Evolutionary conservation across 2,797 vertebrate genomes (phyloP), one percentile per base, ranked within the genome.

Genomic region (Kryptopterus vitreolus): DNA sequence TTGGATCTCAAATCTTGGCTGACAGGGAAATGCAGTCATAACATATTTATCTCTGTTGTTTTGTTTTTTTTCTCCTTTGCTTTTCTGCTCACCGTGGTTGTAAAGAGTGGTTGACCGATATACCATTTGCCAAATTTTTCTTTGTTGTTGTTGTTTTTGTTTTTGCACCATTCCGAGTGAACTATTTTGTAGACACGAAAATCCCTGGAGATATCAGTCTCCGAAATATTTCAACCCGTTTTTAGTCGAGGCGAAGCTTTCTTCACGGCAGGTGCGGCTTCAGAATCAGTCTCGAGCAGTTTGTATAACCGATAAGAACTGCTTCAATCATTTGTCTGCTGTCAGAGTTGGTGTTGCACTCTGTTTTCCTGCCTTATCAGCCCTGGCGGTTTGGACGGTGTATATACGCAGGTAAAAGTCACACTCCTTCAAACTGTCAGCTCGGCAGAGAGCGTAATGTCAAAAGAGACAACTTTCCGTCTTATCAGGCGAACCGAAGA

Each of bases 291-390:
- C 73, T 18, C 4, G 10, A 50, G 74, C 58, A 7, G 59, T 63
- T 74, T 71, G 55, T 76, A 26, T 18, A n/a, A 16, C 72, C 46
- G 77, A 81, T 81, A 74, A 69, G 79, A 70, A 33, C 29, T 1
- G 69, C 63, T 62, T 72, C 63, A 70, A 63, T 81, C 70, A 71
- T 84, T 78, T 81, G 76, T 81, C 80, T 62, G 70, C 79, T 84
- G 79, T 72, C 61, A 66, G 62, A 77, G 71, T 65, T 75, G 66
- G 71, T 73, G 69, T 58, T 79, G 69, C 63, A 78, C 38, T 62
- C 76, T 65, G 62, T 53, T 82, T 70, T 75, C 71, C 38, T 31
- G 55, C 78, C 43, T 79, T 78, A 81, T 84, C 52, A 46, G 76
- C 66, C 46, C 76, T 72, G 72, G 72, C 71, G 16, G 72, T 81